Evolutionary conservation across 2,113 vertebrate genomes (phyloP).

Genomic region (Istiophorus platypterus): DNA sequence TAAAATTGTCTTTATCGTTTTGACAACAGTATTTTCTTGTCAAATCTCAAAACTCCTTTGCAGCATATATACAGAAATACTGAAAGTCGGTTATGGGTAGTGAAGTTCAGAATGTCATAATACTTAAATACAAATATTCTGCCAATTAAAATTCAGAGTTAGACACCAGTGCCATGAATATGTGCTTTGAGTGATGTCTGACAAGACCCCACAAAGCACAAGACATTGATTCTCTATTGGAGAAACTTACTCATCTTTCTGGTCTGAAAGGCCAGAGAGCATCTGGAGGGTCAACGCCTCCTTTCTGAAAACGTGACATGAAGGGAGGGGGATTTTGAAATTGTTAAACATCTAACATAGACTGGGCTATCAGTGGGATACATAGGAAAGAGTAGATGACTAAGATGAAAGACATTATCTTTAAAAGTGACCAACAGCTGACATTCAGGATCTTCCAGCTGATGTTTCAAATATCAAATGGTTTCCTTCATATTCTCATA

Average conservation of each 20-base stretch:
- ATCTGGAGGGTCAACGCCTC: conserved; percentile 87
- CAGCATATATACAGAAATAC: not conserved
- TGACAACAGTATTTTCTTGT: not conserved
- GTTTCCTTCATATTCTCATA: conserved; percentile 5
- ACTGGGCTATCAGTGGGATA: conserved; percentile 54
- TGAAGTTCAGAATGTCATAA: not conserved
- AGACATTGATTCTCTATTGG: conserved; percentile 56
- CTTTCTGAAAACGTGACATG: conserved; percentile 86
- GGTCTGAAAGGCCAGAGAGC: conserved; percentile 85
- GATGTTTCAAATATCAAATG: not conserved
- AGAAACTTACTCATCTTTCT: conserved; percentile 85
- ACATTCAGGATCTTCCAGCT: conserved; percentile 18
- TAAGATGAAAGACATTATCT: conserved; percentile 12
- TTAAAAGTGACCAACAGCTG: conserved; percentile 18
- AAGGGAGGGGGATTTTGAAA: conserved; percentile 76
- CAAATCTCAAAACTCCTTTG: not conserved
- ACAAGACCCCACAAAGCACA: conserved; percentile 63
- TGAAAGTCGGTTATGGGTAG: not conserved
- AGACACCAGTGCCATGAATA: conserved; percentile 25
- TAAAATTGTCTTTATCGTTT: not conserved
- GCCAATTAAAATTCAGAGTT: conserved; percentile 13
- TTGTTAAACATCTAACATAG: conserved; percentile 66
- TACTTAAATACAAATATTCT: not conserved
- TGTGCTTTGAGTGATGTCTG: conserved; percentile 44
- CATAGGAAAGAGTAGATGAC: conserved; percentile 27